Percentiles rank a stretch among this genome's conserved stretches.
Conservation (phyloP, 2,113 vertebrate genomes). For the Peromyscus leucopus region DNA sequence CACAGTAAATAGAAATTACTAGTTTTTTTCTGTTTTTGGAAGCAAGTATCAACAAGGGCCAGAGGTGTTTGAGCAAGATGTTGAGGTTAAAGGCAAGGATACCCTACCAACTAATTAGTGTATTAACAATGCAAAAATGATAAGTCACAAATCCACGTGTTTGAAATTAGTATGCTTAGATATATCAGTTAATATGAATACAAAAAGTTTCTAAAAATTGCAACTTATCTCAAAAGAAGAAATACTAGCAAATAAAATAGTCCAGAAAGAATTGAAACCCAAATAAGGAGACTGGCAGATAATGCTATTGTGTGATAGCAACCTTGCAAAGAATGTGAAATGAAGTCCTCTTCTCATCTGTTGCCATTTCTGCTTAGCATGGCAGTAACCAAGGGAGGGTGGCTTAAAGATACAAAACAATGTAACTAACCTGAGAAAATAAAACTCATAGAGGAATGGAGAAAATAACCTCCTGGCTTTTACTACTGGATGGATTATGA, state of each 20-base stretch:
- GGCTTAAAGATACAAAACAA: neutral
- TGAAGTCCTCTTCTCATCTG: neutral
- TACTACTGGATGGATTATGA: neutral
- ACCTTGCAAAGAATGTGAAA: neutral
- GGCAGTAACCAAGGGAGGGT: neutral
- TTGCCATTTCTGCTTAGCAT: neutral
- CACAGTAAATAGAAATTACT: neutral
- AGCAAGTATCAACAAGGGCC: neutral
- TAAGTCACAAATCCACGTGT: neutral
- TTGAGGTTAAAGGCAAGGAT: neutral
- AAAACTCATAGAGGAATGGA: neutral
- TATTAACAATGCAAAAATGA: slow-evolving; percentile 1
- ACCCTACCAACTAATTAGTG: neutral
- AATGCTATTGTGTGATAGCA: neutral
- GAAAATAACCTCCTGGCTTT: neutral
- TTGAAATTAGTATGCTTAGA: neutral
- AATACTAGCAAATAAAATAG: neutral
- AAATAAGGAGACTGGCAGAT: neutral
- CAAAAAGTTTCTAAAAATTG: neutral
- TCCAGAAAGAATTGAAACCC: neutral
- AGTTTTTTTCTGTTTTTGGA: slow-evolving; percentile 48
- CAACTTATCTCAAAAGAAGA: neutral
- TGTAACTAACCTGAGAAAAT: neutral
- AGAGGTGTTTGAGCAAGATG: neutral
- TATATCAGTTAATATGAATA: neutral